phyloP scores from a whole-genome alignment of 2,797 vertebrate species.

The Phyllotis vaccarum region DNA sequence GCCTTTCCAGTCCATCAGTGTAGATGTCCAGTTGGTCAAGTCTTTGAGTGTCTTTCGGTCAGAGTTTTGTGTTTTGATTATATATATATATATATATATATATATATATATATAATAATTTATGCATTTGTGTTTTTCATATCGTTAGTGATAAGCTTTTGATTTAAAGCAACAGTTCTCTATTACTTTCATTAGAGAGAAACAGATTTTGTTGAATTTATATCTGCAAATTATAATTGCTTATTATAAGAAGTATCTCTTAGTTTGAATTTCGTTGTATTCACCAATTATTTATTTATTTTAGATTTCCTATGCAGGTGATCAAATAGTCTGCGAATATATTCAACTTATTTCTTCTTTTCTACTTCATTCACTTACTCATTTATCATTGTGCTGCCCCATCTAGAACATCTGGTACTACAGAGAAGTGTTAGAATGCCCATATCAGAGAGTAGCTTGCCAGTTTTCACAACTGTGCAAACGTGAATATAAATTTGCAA shows the following conservation, averaged over 20 bases:
- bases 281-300: background rate
- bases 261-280: background rate
- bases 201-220: background rate
- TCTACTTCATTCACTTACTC: background rate
- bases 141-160: background rate
- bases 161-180: background rate
- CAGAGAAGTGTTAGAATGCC: background rate
- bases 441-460: background rate
- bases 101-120: background rate
- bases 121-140: background rate
- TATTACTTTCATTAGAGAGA: background rate
- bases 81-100: background rate
- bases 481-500: background rate
- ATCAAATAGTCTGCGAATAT: background rate
- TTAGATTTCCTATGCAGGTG: background rate
- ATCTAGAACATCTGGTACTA: background rate
- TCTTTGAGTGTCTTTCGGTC: background rate
- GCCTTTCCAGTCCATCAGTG: background rate
- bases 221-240: background rate
- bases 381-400: background rate
- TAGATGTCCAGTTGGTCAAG: background rate
- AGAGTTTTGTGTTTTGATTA: background rate
- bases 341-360: background rate
- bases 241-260: background rate
- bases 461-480: background rate